Evolutionary conservation across 2,113 vertebrate genomes (phyloP), one percentile per base, ranked within the genome.

Genomic region (Crotalus helleri): DNA sequence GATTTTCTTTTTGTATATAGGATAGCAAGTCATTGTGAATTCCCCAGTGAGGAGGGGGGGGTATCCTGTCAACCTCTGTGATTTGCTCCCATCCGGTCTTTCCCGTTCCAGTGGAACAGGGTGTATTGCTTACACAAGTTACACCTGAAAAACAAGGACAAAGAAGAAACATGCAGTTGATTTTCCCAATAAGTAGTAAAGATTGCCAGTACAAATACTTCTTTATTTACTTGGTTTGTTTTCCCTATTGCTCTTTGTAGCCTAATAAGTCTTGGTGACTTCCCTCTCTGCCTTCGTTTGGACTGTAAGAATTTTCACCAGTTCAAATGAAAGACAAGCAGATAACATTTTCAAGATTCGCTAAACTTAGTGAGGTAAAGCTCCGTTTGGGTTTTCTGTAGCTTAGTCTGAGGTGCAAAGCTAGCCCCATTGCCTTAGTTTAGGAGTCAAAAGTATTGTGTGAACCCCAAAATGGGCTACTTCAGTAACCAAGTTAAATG

Each of bases 41-140:
- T 21, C 17, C 10, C 44, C 1, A 0, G 1, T 21, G 87, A 54
- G 21, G 0, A 13, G 69, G 44, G 21, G 0, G 19, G 3, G 54
- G 6, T 58, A 23, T 85, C 90, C 92, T 54, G 61, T 90, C 0
- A 0, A 24, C 81, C 54, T 4, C 58, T 94, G n/a, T 86, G 54
- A 24, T 21, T 21, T 4, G 4, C 17, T 58, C 46, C 57, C 29
- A 24, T 3, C 85, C 19, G 12, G 11, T 53, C 85, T 24, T 51
- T 33, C 49, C 29, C 29, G 1, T 44, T 44, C 46, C 49, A 64
- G 10, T 85, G 91, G 91, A 90, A 85, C 64, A 0, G 69, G 92
- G 90, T 9, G n/a, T 24, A 17, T 44, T 51, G 24, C 24, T 24
- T 85, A 87, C 87, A 33, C 74, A 2, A 33, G 7, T 15, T 2